Percentiles rank a stretch among this genome's conserved stretches.
Conservation (phyloP, 1,140 invertebrate genomes). For the Teleopsis dalmanni region DNA sequence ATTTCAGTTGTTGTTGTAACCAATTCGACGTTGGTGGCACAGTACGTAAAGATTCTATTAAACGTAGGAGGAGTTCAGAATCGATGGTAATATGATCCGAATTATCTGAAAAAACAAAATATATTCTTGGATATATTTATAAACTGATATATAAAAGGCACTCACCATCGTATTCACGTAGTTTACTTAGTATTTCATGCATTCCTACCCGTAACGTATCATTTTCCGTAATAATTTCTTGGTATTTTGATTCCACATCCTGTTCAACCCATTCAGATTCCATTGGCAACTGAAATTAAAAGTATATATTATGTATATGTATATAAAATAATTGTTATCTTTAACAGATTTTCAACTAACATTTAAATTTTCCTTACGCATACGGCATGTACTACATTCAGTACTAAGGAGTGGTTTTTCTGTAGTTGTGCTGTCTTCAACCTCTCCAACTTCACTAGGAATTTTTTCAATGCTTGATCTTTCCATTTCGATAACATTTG, state of each 20-base stretch:
- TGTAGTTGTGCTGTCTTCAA: constrained; percentile 5
- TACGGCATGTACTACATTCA: neutral
- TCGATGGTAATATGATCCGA: constrained; percentile 47
- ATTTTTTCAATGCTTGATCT: neutral
- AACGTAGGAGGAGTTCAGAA: constrained; percentile 50
- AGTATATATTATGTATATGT: no score
- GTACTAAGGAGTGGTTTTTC: neutral
- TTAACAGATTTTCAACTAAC: no score
- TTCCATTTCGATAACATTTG: neutral
- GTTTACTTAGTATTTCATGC: constrained; percentile 57
- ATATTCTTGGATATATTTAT: neutral
- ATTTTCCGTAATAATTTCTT: constrained; percentile 53
- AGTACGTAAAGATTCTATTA: constrained; percentile 48
- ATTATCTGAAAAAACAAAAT: constrained; percentile 18
- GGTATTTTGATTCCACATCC: constrained; percentile 28
- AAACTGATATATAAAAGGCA: neutral
- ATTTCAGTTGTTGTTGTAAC: constrained; percentile 50
- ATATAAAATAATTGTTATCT: no score
- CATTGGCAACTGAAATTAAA: neutral
- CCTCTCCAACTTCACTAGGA: constrained; percentile 9
- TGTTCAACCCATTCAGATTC: neutral
- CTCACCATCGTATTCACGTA: constrained; percentile 54
- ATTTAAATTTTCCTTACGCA: constrained; percentile 1
- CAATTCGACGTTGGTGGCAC: constrained; percentile 49
- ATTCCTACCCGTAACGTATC: constrained; percentile 54